Conservation (phyloP, 1,140 invertebrate species). For the Thrips palmi region DNA sequence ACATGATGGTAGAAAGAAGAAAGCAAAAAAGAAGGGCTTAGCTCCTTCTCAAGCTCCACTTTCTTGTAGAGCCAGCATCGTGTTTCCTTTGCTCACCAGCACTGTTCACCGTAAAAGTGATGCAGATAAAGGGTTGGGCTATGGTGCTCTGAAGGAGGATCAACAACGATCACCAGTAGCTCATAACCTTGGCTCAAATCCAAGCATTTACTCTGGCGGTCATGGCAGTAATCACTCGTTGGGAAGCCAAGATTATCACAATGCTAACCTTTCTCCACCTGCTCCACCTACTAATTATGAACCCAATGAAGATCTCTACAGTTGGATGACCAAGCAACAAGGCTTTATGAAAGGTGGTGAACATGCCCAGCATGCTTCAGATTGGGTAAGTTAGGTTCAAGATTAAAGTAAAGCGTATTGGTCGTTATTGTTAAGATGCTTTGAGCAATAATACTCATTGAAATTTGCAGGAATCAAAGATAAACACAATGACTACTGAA, state of each 20-base stretch:
- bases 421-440: too few species aligned
- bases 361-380: too few species aligned
- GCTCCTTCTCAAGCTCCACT: conserved; percentile 43
- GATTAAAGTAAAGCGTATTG: too few species aligned
- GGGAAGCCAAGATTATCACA: conserved; percentile 23
- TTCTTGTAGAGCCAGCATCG: conserved; percentile 52
- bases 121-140: conserved; percentile 37
- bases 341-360: conserved; percentile 33
- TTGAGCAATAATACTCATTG: too few species aligned
- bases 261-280: conserved; percentile 11
- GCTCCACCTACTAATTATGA: conserved; percentile 23
- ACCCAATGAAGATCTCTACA: conserved; percentile 61
- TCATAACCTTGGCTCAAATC: conserved; percentile 33
- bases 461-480: too few species aligned
- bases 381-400: conserved; percentile 26
- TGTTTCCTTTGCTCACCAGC: conserved; percentile 45
- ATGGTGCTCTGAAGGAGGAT: conserved; percentile 54
- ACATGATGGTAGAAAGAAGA: conserved; percentile 5
- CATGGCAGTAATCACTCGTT: conserved; percentile 28
- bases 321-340: conserved; percentile 90
- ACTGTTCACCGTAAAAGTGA: conserved; percentile 19
- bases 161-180: conserved; percentile 24
- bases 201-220: conserved; percentile 36
- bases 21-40: conserved; percentile 26
- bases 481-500: conserved; percentile 35